Base-by-base conservation (phyloP, 1,140 invertebrate genomes). In the Dolichoris vasculosae region DNA sequence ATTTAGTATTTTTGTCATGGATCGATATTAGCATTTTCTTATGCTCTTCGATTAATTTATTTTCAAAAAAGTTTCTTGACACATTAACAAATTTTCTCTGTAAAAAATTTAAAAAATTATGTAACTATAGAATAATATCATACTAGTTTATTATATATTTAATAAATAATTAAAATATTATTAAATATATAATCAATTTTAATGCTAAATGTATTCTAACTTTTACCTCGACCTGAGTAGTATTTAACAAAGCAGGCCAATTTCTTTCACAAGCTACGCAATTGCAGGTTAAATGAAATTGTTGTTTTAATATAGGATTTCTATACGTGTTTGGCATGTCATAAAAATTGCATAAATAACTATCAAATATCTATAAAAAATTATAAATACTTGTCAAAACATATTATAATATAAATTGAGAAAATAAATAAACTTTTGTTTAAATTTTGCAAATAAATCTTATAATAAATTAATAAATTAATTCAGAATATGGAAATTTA, bases 231-330 rank as follows among this genome's bases (percentile, higher is more conserved):
- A 9, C 0, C 43, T n/a, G 4, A 43, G n/a, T 43, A 35, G 8
- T n/a, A 73, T 73, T 43, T n/a, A n/a, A 73, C 30, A 46, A 35
- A 17, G 67, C 1, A 48, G 84, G 71, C 75, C 81, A 86, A 51
- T 83, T 71, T 46, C 46, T 23, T 86, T 63, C 43, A 77, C 76
- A 86, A n/a, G 81, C 43, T 8, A 46, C 20, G 51, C 76, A 86
- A 32, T 79, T 32, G n/a, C 85, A 86, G 11, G 15, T 46, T 48
- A 79, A 73, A 59, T 83, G 43, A 63, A 71, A 51, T 30, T 59
- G 6, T 13, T 78, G 23, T 48, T 78, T 38, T 38, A 78, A 59
- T 38, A 40, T 51, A 35, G 3, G 0, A 26, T 40, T 35, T 78
- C 76, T 78, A 30, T 78, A 51, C 11, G 4, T 20, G 13, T 59